phyloP scores from a whole-genome alignment of 2,797 vertebrate species.

The Okamejei kenojei region DNA sequence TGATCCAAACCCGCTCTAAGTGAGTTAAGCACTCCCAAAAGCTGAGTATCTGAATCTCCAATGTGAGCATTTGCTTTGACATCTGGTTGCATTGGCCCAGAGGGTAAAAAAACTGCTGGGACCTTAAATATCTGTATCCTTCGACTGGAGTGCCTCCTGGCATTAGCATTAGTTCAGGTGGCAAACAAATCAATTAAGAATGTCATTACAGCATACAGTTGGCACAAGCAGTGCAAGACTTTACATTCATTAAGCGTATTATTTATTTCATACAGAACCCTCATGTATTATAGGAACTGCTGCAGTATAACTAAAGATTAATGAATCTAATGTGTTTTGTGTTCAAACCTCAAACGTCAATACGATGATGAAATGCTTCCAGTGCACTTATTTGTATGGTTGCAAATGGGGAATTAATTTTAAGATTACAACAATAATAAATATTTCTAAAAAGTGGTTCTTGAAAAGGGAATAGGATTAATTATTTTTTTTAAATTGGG shows the following conservation, averaged over 20 bases:
- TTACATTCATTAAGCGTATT: neutral
- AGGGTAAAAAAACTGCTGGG: neutral
- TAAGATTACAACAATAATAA: neutral
- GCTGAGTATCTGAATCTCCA: neutral
- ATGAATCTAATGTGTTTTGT: neutral
- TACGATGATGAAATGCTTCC: neutral
- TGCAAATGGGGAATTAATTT: neutral
- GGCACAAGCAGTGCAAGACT: neutral
- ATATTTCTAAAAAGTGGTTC: neutral
- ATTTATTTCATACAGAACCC: neutral
- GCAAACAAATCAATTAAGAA: constrained; percentile 15
- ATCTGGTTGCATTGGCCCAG: neutral
- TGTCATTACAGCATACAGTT: neutral
- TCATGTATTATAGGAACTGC: neutral
- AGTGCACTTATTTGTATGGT: neutral
- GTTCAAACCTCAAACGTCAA: neutral
- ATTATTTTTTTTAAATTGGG: neutral
- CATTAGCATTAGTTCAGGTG: constrained; percentile 2
- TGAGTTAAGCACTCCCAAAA: neutral
- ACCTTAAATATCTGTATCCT: neutral
- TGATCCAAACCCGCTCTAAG: neutral
- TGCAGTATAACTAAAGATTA: neutral
- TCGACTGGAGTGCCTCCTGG: neutral
- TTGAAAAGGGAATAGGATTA: neutral
- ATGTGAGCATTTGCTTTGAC: neutral